These are phyloP conservation scores for Steinernema hermaphroditum DNA, from an alignment of 2,888 invertebrate species.

Conservation along the genomic window DNA sequence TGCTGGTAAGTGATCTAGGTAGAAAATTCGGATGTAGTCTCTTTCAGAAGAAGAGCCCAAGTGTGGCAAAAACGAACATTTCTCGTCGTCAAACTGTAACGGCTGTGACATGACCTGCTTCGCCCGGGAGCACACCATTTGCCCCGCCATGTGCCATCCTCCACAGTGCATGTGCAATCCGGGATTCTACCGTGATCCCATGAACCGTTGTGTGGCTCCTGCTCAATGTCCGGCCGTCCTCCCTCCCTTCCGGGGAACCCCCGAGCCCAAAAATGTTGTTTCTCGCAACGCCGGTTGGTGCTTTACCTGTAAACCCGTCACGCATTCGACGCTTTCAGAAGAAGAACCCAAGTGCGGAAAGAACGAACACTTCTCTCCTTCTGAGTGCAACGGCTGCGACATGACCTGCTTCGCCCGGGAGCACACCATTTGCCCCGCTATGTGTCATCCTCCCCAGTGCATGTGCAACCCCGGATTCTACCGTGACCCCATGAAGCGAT, in stretches of 20 bases:
- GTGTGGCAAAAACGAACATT: background rate
- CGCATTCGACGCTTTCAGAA: background rate
- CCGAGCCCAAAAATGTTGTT: too few relatives aligned
- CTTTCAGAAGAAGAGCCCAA: background rate
- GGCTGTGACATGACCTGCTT: background rate
- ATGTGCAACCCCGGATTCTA: background rate
- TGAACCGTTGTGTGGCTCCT: background rate
- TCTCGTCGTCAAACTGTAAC: background rate
- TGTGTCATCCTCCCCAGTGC: background rate
- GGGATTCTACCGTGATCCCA: conserved; percentile 10
- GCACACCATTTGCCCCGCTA: background rate
- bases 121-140: background rate
- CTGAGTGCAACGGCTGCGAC: background rate
- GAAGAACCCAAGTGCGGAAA: background rate
- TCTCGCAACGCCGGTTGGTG: background rate
- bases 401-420: background rate
- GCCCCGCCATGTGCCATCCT: background rate
- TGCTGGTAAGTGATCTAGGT: background rate
- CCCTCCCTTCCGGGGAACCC: background rate
- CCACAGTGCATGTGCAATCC: background rate
- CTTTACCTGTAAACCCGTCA: background rate
- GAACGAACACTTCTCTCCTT: background rate
- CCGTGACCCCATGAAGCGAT: background rate
- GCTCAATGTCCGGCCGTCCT: background rate
- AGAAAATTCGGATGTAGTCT: background rate